Evolutionary conservation across 2,113 vertebrate genomes (phyloP), one percentile per base, ranked within the genome.

Genomic region (Sceloporus undulatus): DNA sequence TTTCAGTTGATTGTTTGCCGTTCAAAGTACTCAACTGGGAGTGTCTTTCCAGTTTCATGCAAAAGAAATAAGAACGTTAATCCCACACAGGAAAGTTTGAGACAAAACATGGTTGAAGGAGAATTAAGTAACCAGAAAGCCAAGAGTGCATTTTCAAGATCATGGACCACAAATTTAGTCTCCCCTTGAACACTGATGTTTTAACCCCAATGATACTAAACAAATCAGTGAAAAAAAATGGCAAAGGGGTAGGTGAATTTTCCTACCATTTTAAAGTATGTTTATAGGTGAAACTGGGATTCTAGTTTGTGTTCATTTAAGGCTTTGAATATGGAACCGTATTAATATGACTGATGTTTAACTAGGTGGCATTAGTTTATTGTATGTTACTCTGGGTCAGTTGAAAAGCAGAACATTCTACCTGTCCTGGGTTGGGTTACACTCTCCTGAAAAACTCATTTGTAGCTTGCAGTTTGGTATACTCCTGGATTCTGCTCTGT

Each of bases 1-100:
- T 80, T 80, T 80, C 79, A 80, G 78, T 65, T 62, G 56, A 80
- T 80, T 62, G 62, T 81, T 59, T 81, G 79, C 79, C 38, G 77
- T 59, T 81, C 54, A 81, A 81, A 59, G n/a, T 19, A 11, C 79
- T 56, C 56, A 9, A 38, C 18, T 80, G 78, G 29, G 54, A 80
- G 29, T 34, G 16, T 62, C 79, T 62, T 27, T 80, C n/a, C n/a
- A 38, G 54, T 80, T 78, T 78, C 76, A 78, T 25, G 42, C 25
- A 14, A 42, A 78, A 78, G 42, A 27, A 48, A 78, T 29, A 2
- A 40, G 48, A 52, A 23, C 54, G 27, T 78, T 42, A 8, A 54
- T 23, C 14, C n/a, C 18, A 34, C 14, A 13, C n/a, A 65, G 8
- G 34, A 65, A 81, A 11, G 9, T 38, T 81, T 81, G 18, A 23